phyloP scores from a whole-genome alignment of 1,140 invertebrate species.

The Uloborus diversus region DNA sequence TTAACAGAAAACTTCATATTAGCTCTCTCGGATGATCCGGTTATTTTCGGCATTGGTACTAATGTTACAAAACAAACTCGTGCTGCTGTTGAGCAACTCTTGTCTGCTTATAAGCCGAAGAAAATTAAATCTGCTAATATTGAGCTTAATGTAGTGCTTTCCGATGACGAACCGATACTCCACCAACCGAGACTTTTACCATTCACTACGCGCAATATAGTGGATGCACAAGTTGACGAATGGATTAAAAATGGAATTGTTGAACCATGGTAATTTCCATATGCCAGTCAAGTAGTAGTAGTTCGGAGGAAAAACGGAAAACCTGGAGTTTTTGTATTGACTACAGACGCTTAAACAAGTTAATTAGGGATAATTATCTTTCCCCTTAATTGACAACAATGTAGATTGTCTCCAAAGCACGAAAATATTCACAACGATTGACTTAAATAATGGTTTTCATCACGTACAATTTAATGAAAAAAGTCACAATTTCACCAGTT shows the following conservation, averaged over 20 bases:
- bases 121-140: neutral
- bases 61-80: slow-evolving; percentile 7
- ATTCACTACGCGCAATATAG: neutral
- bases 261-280: neutral
- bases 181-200: neutral
- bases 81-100: neutral
- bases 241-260: neutral
- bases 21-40: neutral
- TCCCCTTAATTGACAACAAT: neutral
- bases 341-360: slow-evolving; percentile 50
- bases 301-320: slow-evolving; percentile 53
- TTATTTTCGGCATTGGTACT: neutral
- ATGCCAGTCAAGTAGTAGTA: slow-evolving; percentile 22
- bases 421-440: slow-evolving; percentile 40
- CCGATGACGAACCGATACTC: neutral
- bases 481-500: neutral
- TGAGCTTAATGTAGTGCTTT: neutral
- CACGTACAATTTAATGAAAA: slow-evolving; percentile 16
- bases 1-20: neutral
- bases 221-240: neutral
- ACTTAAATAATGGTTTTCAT: slow-evolving; percentile 46
- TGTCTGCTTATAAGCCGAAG: neutral
- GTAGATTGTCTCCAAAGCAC: neutral
- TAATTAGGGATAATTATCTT: neutral
- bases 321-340: slow-evolving; percentile 54